Evolutionary conservation across 2,888 invertebrate genomes (phyloP), one percentile per base, ranked within the genome.

Genomic region (Oxycera nigricornis): DNA sequence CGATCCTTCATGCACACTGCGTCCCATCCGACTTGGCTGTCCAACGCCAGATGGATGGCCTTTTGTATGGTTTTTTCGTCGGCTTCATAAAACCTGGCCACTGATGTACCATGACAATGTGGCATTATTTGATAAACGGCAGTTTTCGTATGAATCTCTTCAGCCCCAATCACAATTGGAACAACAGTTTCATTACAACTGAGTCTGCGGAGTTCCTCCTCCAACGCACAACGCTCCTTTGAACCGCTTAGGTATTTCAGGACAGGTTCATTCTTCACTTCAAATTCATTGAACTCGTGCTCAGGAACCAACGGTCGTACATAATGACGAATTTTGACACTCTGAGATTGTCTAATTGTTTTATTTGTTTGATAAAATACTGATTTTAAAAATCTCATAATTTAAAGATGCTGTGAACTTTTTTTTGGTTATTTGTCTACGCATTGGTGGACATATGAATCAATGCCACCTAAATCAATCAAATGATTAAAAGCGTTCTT

Each of bases 81-180:
- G 0, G 98, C 98, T 84, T 95, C 93, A 81, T 94, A 94, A 84
- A 91, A 98, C 82, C 94, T 92, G 20, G 98, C 97, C 70, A 99
- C 86, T 80, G 91, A 91, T 76, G 90, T 90, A 74, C 89, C 84
- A 82, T 97, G 96, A 81, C 96, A 90, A 82, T 95, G 97, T 0
- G 98, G 98, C 93, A 90, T 87, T 2, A 78, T 90, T 89, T 98
- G 98, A 82, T 92, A 91, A 78, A 88, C 88, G 73, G 91, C 90
- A 80, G 90, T 88, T 72, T 90, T 88, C 0, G 93, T 92, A 78
- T 88, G 88, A 79, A 92, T 90, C 82, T 92, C 91, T 84, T 96
- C 89, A 76, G 92, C 92, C n/a, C 96, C 97, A 82, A 98, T 95
- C 31, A 97, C 90, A 81, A 98, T 92, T 6, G 98, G 98, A 73